A percentile compares a stretch with the other conserved stretches of the same genome.
Evolutionary conservation across 2,113 vertebrate genomes (phyloP).

Genomic region (Grammomys surdaster): DNA sequence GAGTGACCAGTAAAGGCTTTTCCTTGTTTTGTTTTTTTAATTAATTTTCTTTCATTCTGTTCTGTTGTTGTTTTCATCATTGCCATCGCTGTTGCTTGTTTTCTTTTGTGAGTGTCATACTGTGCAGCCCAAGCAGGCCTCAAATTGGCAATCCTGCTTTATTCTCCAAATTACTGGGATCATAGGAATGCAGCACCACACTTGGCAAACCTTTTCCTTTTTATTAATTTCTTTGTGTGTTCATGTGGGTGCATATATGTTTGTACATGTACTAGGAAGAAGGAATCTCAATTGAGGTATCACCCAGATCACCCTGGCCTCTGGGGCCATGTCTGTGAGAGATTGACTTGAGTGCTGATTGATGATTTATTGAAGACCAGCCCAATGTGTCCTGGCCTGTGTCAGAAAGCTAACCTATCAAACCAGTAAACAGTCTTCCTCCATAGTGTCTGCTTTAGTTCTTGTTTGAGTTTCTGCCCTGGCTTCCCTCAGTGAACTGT

Average conservation of each 20-base stretch:
- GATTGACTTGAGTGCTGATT: not conserved
- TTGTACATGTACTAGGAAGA: not conserved
- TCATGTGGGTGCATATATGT: too few species aligned
- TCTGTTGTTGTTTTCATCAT: too few species aligned
- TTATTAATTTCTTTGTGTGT: not conserved
- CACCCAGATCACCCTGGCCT: not conserved
- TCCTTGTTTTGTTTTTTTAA: accelerated
- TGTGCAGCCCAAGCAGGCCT: not conserved
- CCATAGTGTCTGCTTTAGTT: not conserved
- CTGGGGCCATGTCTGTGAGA: not conserved
- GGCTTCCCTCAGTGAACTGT: not conserved
- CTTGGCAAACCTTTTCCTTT: not conserved
- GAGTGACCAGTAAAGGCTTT: not conserved
- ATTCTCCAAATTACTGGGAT: not conserved
- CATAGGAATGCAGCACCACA: not conserved
- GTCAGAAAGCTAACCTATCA: not conserved
- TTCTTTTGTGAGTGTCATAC: not conserved
- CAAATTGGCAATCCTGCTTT: not conserved
- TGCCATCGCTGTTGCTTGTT: not conserved
- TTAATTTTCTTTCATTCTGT: not conserved
- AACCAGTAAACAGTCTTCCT: not conserved
- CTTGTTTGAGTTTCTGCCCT: not conserved
- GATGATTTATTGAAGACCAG: not conserved
- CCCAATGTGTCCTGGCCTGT: not conserved
- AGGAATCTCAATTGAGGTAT: not conserved